A percentile compares a stretch with the other conserved stretches of the same genome.
phyloP scores from a whole-genome alignment of 1,140 invertebrate species.

The Pemphigus obesinymphae region DNA sequence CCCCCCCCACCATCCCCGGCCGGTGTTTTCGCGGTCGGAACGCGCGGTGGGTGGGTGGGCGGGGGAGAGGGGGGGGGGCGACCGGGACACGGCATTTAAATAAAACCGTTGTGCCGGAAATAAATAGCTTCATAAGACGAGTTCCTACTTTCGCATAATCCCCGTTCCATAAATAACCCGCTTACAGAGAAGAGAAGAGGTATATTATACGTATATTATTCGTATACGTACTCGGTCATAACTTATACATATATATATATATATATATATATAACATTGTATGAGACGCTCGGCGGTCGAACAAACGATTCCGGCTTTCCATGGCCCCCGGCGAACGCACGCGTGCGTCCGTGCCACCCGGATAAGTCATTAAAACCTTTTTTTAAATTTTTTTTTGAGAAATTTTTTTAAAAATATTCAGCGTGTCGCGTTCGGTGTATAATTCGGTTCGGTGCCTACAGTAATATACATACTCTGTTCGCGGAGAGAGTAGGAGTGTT shows the following conservation, averaged over 20 bases:
- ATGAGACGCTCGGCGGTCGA: constrained; percentile 8
- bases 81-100: background rate
- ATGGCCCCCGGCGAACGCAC: too few species aligned
- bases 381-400: too few species aligned
- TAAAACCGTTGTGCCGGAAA: constrained; percentile 38
- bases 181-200: constrained; percentile 23
- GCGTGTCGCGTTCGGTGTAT: too few species aligned
- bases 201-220: too few species aligned
- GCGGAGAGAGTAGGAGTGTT: too few species aligned
- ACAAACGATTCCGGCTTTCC: constrained; percentile 37
- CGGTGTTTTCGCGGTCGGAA: background rate
- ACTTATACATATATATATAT: background rate
- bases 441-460: too few species aligned
- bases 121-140: constrained; percentile 41
- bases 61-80: too few species aligned
- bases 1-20: too few species aligned
- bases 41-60: too few species aligned
- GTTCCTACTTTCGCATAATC: constrained; percentile 35
- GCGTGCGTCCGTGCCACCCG: background rate
- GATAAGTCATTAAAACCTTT: too few species aligned
- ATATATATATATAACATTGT: background rate
- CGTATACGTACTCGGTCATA: background rate
- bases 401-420: too few species aligned
- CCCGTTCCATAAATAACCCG: constrained; percentile 37
- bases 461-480: too few species aligned